Evolutionary conservation across 2,888 invertebrate genomes (phyloP), one percentile per base, ranked within the genome.

Genomic region (Criorhina ranunculi): DNA sequence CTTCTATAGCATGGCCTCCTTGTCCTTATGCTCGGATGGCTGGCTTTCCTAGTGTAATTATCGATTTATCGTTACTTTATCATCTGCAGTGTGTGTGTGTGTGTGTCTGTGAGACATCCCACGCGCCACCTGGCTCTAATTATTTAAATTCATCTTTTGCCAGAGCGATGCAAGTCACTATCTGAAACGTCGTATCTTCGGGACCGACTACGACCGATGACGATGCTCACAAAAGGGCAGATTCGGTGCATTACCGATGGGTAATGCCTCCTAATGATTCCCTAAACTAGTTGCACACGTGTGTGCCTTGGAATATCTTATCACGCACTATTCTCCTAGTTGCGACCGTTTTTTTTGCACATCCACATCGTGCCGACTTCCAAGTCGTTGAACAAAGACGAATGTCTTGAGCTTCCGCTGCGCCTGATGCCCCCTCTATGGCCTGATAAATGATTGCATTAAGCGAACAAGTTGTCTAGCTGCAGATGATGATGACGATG

Each of bases 81-180:
- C 75, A 76, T 85, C 64, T 69, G 51, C 19, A 24, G 24, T 37
- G 67, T 46, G 44, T 24, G 44, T 24, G 24, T 31, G 66, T 59
- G 72, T 51, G 49, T 31, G 66, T 59, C 66, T 51, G 49, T 35
- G 46, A 31, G 53, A 8, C 79, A n/a, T 85, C 85, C 85, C 80
- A 85, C 85, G 75, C 80, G 75, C 75, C 85, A 85, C 80, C 85
- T 80, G 85, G 85, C 75, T 85, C 80, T 85, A 85, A 85, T 85
- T 85, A 85, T 85, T 85, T 85, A 85, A 85, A 85, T 85, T 40
- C 40, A 79, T 59, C 75, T 46, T 37, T 67, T 55, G 33, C 31
- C 5, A 51, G 35, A 37, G 51, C 42, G 19, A 60, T 64, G 15
- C 35, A 33, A 51, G 31, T 35, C 37, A 44, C 29, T 66, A 79